Evolutionary conservation across 2,113 vertebrate genomes (phyloP).

Genomic region (Arvicanthis niloticus): DNA sequence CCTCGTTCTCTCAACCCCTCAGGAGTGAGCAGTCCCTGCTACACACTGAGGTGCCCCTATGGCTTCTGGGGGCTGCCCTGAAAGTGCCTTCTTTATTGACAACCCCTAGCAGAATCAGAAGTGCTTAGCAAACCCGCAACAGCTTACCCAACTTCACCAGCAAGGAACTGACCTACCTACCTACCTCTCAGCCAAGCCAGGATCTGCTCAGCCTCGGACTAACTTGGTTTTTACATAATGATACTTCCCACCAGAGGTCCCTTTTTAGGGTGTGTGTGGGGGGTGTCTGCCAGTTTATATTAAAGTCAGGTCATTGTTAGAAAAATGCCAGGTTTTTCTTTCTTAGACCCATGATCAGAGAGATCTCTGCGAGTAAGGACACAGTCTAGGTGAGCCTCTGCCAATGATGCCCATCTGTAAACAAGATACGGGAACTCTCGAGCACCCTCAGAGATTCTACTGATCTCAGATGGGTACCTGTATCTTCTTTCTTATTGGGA

Average conservation of each 20-base stretch:
- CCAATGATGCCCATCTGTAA: not conserved
- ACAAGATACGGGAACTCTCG: not conserved
- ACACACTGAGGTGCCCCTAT: too few relatives aligned
- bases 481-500: not conserved
- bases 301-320: not conserved
- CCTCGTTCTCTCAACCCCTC: not conserved
- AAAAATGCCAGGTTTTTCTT: not conserved
- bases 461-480: not conserved
- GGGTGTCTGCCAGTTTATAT: not conserved
- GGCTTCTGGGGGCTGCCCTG: not conserved
- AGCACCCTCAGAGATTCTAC: not conserved
- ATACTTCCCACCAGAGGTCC: not conserved
- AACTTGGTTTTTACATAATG: not conserved
- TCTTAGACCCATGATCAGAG: not conserved
- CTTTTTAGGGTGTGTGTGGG: too few relatives aligned
- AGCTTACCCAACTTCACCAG: not conserved
- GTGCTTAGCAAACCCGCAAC: not conserved
- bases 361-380: not conserved
- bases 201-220: not conserved
- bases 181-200: not conserved
- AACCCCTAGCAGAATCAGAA: not conserved
- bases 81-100: not conserved
- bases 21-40: not conserved
- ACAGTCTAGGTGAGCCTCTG: not conserved
- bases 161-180: accelerated